Conservation (phyloP, 2,888 invertebrate genomes). For the Lasioglossum figueresi region DNA sequence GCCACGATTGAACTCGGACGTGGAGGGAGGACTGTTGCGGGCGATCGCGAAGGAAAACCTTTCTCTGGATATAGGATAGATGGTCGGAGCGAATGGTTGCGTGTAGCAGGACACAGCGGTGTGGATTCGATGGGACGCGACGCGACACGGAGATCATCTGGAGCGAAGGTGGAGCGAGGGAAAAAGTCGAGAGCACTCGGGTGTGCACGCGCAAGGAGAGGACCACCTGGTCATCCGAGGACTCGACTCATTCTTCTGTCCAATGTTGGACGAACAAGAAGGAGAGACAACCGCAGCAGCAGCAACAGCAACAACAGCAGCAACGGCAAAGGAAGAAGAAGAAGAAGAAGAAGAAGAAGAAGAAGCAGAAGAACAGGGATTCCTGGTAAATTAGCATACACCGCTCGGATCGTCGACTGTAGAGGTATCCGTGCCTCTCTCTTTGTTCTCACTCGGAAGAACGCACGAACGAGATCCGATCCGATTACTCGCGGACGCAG, state of each 20-base stretch:
- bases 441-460: conserved; percentile 69
- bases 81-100: not conserved
- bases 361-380: conserved; percentile 63
- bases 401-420: conserved; percentile 57
- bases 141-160: conserved; percentile 43
- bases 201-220: conserved; percentile 61
- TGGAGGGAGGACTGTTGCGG: not conserved
- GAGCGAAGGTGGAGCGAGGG: conserved; percentile 40
- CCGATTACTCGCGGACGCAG: conserved; percentile 16
- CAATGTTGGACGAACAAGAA: conserved; percentile 51
- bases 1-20: not conserved
- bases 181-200: conserved; percentile 61
- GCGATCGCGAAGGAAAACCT: not conserved
- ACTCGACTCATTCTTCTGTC: conserved; percentile 78
- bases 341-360: conserved; percentile 45
- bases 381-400: conserved; percentile 76
- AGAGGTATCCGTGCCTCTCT: conserved; percentile 44
- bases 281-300: conserved; percentile 21
- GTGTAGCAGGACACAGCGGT: not conserved
- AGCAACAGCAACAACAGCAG: not conserved
- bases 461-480: conserved; percentile 19
- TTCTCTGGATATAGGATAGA: not conserved
- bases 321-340: conserved; percentile 2
- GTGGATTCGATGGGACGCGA: conserved; percentile 36
- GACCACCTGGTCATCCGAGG: conserved; percentile 77